Base-by-base conservation (phyloP, 2,888 invertebrate genomes). In the Archips crataeganus region DNA sequence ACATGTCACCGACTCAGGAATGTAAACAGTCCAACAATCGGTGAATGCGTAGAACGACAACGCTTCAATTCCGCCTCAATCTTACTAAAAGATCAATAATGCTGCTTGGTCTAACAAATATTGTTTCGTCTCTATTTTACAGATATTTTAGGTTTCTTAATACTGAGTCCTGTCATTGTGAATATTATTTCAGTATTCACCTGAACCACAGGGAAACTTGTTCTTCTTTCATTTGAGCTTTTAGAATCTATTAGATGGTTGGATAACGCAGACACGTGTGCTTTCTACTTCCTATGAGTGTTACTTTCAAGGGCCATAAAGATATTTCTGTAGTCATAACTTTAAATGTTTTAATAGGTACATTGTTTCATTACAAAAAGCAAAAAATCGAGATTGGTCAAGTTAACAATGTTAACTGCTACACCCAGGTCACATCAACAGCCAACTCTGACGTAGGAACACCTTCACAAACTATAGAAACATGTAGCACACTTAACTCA, bases 351-450 rank as follows among this genome's bases (percentile, higher is more conserved):
- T 60, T 60, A 59, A 5, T 69, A 70, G 69, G 69, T 36, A 60
- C 69, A 64, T 70, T 51, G n/a, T 61, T 51, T 10, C 51, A 65
- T 65, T 23, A 47, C 11, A 61, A 51, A 34, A 23, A 82, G 83
- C 79, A 88, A 82, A 77, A 45, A 91, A 89, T 84, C 81, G 80
- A 76, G 78, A 91, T 92, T 91, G 90, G 90, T 86, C 81, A 85
- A 85, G 85, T 85, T 87, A 83, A 88, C 82, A 80, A 76, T 79
- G 84, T 88, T 85, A 87, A 88, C 85, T 84, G 86, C 86, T 84
- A 92, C 94, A 94, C 94, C 94, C 94, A 94, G 94, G 93, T 94
- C 94, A 94, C 91, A 94, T 93, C 94, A 93, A 90, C 91, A 90
- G 87, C 82, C 79, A 80, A 84, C 85, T 84, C 80, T 78, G 66